A percentile compares a stretch with the other conserved stretches of the same genome.
Evolutionary conservation across 1,140 invertebrate species (phyloP).

Genomic region (Lordiphosa mommai): DNA sequence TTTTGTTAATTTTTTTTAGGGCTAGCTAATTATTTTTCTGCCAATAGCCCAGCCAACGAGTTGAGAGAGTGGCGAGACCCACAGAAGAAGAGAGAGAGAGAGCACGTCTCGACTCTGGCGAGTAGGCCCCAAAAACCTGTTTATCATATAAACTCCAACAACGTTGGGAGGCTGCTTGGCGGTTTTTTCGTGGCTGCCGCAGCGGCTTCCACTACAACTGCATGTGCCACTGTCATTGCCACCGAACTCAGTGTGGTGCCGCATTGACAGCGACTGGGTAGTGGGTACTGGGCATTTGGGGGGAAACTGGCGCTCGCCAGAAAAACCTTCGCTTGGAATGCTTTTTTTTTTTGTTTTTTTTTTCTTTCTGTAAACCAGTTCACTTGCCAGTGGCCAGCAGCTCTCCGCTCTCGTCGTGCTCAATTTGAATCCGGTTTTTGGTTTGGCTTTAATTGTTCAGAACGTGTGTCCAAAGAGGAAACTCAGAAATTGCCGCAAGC

Average conservation of each 20-base stretch:
- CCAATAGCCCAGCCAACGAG: constrained; percentile 58
- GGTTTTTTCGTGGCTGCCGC: constrained; percentile 52
- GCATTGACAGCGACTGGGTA: constrained; percentile 19
- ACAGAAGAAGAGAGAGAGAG: constrained; percentile 16
- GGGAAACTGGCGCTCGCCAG: constrained; percentile 21
- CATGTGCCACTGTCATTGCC: constrained; percentile 80
- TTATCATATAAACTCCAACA: constrained; percentile 16
- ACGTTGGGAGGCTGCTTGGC: constrained; percentile 66
- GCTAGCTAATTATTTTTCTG: constrained; percentile 63
- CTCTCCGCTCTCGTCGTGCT: constrained; percentile 44
- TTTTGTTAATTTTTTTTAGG: constrained; percentile 30
- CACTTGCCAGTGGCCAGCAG: constrained; percentile 73
- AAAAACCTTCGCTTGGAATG: constrained; percentile 66
- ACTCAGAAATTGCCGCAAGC: constrained; percentile 71
- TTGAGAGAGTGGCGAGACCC: constrained; percentile 40
- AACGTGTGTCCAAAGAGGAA: constrained; percentile 70
- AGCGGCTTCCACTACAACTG: constrained; percentile 78
- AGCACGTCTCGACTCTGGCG: constrained; percentile 13
- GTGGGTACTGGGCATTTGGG: constrained; percentile 4
- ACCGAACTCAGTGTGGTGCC: constrained; percentile 80
- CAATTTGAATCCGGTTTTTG: constrained; percentile 72
- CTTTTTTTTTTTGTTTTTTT: constrained; percentile 41
- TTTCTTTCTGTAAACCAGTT: constrained; percentile 67
- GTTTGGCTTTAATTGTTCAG: constrained; percentile 68
- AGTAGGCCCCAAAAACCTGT: constrained; percentile 19